phyloP scores from a whole-genome alignment of 1,140 invertebrate species.

The Ganaspis sp. region DNA sequence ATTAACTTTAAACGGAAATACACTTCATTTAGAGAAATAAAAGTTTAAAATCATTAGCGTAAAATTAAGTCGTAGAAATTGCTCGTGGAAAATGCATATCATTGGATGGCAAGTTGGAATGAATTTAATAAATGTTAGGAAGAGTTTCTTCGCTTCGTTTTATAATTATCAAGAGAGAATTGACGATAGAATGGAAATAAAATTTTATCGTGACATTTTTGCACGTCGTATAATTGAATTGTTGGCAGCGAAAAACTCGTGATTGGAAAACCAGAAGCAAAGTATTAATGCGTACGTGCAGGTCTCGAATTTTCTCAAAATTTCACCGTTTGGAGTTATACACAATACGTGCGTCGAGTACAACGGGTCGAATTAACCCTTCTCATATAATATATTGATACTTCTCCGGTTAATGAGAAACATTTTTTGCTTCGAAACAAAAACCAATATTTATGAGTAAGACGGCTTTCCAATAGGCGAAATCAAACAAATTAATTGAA shows the following conservation, averaged over 20 bases:
- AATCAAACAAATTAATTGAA: too few relatives aligned
- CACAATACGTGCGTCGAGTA: constrained; percentile 24
- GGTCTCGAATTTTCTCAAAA: constrained; percentile 25
- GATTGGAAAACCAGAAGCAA: constrained; percentile 20
- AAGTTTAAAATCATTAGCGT: not conserved
- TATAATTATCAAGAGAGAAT: constrained; percentile 5
- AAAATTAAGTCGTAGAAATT: not conserved
- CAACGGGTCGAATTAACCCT: not conserved
- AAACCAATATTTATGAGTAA: too few relatives aligned
- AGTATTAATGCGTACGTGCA: constrained; percentile 24
- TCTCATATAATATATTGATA: constrained; percentile 26
- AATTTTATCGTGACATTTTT: constrained; percentile 13
- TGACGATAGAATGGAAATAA: not conserved
- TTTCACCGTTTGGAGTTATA: constrained; percentile 13
- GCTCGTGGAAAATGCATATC: not conserved
- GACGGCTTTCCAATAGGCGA: too few relatives aligned
- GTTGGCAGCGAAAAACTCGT: constrained; percentile 6
- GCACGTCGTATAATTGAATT: not conserved
- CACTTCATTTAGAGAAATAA: not conserved
- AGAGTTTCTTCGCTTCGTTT: not conserved
- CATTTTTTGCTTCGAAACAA: not conserved
- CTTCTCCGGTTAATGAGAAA: not conserved
- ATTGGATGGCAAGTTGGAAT: not conserved
- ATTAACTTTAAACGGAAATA: too few relatives aligned
- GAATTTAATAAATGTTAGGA: not conserved